Evolutionary conservation across 2,797 vertebrate species (phyloP).

Genomic region (Selene dorsalis): DNA sequence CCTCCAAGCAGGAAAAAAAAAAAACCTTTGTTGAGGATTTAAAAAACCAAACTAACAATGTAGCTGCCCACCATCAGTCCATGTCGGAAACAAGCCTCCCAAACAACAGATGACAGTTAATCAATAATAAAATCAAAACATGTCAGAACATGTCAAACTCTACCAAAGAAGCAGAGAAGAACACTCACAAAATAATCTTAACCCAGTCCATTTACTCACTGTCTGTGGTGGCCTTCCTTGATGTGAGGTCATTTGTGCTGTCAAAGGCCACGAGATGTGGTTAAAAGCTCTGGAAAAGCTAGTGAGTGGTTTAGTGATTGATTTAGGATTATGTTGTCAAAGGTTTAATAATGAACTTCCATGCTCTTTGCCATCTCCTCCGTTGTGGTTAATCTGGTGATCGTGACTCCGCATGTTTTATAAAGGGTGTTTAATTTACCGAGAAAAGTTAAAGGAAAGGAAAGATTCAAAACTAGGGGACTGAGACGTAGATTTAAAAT

Average conservation of each 20-base stretch:
- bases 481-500: not conserved
- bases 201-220: not conserved
- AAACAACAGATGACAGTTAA: not conserved
- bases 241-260: not conserved
- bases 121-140: not conserved
- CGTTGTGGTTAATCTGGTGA: no score
- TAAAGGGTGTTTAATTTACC: no score
- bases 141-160: not conserved
- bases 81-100: not conserved
- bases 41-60: not conserved
- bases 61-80: not conserved
- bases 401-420: no score
- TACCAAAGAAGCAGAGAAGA: not conserved
- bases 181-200: not conserved
- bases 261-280: not conserved
- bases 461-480: no score
- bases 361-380: not conserved
- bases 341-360: not conserved
- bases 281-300: not conserved
- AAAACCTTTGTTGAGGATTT: not conserved
- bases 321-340: not conserved
- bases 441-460: no score
- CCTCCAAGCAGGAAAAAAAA: constrained; percentile 18
- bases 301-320: not conserved
- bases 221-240: not conserved